Evolutionary conservation across 2,113 vertebrate species (phyloP), one percentile per base, ranked within the genome.

Genomic region (Pluvianellus socialis): DNA sequence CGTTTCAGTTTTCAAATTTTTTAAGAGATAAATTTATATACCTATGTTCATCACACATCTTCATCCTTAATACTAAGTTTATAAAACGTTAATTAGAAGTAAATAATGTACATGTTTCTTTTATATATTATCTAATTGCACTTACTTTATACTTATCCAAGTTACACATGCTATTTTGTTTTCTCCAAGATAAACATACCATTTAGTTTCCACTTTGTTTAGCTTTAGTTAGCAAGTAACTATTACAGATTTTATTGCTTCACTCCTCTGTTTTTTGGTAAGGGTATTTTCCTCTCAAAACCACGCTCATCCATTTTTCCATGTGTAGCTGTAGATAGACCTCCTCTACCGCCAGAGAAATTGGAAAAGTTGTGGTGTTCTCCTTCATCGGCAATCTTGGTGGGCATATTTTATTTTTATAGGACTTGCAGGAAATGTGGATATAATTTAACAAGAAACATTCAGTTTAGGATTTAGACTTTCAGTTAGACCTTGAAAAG

Each of bases 391-490:
- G 12, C 0, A 0, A 35, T 77, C 65, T 85, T 72, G 52, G n/a
- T 55, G 35, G 49, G 12, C 53, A 82, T 85, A n/a, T 13, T 61
- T 85, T 85, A 62, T 86, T 95, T 90, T 88, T 86, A 92, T 61
- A 76, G 30, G 81, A 79, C 61, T 68, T 89, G 22, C 67, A 82
- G 70, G 65, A 92, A 79, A 82, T 65, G 21, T 82, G 61, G 35
- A 24, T 82, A 61, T 85, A 75, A 91, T 87, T 81, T 91, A 91
- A 83, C 10, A 85, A 35, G 70, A 91, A 96, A 72, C 38, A 55
- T 79, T 74, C 66, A 22, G 27, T 94, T 96, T 76, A 90, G 80
- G 66, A 90, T 87, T 92, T 72, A 95, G 66, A 81, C 56, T 96
- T 96, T 56, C 63, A 58, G 52, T 45, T 81, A 74, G 56, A 90